These are phyloP conservation scores for Streptopelia turtur DNA, from an alignment of 2,797 vertebrate species.

Conservation along the genomic window DNA sequence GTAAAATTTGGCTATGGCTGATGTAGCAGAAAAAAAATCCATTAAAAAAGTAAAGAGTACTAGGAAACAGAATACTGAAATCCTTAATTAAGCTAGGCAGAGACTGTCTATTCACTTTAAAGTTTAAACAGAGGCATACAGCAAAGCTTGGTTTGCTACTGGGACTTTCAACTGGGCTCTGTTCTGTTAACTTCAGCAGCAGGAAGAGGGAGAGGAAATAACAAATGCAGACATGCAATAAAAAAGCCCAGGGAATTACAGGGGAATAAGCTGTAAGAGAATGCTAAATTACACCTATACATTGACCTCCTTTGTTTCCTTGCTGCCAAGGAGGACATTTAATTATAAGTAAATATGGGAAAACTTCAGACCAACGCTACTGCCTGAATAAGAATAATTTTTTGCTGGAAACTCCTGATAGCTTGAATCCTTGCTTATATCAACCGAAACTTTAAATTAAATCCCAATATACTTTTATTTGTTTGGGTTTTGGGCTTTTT, in stretches of 20 bases:
- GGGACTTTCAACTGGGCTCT: neutral
- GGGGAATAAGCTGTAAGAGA: neutral
- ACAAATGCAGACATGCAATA: constrained; percentile 23
- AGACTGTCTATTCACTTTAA: constrained; percentile 28
- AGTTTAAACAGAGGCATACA: constrained; percentile 24
- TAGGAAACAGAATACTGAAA: neutral
- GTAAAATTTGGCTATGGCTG: neutral
- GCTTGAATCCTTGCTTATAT: neutral
- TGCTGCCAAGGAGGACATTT: constrained; percentile 4
- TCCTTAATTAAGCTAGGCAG: constrained; percentile 26
- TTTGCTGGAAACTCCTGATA: neutral
- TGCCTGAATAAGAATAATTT: neutral
- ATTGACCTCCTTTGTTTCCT: constrained; percentile 51
- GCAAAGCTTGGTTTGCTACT: neutral
- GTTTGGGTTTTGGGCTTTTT: neutral
- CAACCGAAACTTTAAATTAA: neutral
- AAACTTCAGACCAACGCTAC: neutral
- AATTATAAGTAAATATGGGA: constrained; percentile 28
- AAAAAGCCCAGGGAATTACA: constrained; percentile 35
- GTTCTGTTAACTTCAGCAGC: constrained; percentile 17
- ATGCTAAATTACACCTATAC: constrained; percentile 51
- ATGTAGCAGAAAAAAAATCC: neutral
- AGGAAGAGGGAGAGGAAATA: constrained; percentile 28
- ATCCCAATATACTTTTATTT: neutral
- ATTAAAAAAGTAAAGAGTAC: neutral